Evolutionary conservation across 2,797 vertebrate genomes (phyloP).

Genomic region (Pangasius larnaudii): DNA sequence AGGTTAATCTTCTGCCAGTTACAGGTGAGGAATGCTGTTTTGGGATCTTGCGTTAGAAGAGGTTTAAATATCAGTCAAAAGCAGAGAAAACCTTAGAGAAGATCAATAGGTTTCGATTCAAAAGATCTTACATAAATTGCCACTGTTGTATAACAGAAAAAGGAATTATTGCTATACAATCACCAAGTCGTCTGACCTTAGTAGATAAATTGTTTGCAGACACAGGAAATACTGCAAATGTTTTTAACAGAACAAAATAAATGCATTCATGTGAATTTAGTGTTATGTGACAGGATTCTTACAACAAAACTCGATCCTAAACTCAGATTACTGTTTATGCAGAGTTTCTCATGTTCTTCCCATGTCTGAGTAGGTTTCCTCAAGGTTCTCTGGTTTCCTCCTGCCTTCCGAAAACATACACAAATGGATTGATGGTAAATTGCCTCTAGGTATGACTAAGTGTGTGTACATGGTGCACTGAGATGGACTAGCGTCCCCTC

Average conservation of each 20-base stretch:
- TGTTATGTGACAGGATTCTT: neutral
- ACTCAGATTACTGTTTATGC: neutral
- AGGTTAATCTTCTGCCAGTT: conserved; percentile 69
- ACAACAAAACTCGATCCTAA: neutral
- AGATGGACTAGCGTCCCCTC: neutral
- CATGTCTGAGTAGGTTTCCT: neutral
- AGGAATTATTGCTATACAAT: neutral
- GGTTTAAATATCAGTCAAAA: neutral
- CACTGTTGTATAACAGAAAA: neutral
- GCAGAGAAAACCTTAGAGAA: neutral
- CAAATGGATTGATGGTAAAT: neutral
- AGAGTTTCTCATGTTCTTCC: neutral
- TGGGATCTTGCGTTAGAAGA: neutral
- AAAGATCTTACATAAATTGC: neutral
- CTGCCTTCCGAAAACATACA: neutral
- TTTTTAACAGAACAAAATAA: neutral
- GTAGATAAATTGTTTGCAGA: neutral
- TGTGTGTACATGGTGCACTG: neutral
- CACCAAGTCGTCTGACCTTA: neutral
- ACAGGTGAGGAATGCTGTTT: conserved; percentile 31
- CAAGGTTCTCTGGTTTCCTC: neutral
- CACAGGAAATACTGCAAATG: neutral
- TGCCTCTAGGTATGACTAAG: neutral
- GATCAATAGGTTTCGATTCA: neutral
- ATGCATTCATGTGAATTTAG: neutral